Evolutionary conservation across 2,797 vertebrate genomes (phyloP).

Genomic region (Tachyglossus aculeatus): DNA sequence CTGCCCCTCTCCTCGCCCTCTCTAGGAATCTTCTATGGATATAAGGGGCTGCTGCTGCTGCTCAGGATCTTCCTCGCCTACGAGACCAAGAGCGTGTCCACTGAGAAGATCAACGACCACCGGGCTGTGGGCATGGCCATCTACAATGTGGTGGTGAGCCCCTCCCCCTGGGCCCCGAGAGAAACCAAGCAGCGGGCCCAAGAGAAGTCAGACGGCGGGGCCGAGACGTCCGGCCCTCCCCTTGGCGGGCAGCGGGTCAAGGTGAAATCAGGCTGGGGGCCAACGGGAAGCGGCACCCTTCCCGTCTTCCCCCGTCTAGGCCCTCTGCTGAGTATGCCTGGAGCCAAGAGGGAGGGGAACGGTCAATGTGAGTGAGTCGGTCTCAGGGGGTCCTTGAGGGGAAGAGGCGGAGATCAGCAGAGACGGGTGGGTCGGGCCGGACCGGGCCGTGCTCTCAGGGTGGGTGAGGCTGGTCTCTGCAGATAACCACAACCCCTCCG

Average conservation of each 20-base stretch:
- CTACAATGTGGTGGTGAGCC: slow-evolving; percentile 93
- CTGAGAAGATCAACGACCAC: slow-evolving; percentile 96
- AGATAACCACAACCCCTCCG: not conserved
- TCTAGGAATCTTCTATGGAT: slow-evolving; percentile 91
- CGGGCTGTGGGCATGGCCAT: slow-evolving; percentile 96
- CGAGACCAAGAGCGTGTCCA: slow-evolving; percentile 95
- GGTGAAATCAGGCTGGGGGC: too few species aligned
- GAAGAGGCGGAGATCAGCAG: too few species aligned
- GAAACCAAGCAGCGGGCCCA: not conserved
- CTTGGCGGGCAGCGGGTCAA: too few species aligned
- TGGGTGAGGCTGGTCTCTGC: not conserved
- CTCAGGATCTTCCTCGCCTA: slow-evolving; percentile 94
- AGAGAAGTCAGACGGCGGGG: not conserved
- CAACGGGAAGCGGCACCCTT: too few species aligned
- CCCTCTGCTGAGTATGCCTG: too few species aligned
- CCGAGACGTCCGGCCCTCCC: too few species aligned
- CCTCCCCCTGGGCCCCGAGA: not conserved
- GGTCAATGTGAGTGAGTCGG: too few species aligned
- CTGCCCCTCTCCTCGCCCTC: not conserved
- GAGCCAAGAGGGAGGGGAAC: too few species aligned
- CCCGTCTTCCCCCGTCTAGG: too few species aligned
- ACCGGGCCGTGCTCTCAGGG: too few species aligned
- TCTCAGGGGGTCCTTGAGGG: too few species aligned
- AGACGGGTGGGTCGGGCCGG: too few species aligned
- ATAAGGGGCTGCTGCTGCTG: slow-evolving; percentile 90